A percentile compares a stretch with the other conserved stretches of the same genome.
Conservation (phyloP, 2,888 invertebrate genomes). For the Orthosia gracilis region DNA sequence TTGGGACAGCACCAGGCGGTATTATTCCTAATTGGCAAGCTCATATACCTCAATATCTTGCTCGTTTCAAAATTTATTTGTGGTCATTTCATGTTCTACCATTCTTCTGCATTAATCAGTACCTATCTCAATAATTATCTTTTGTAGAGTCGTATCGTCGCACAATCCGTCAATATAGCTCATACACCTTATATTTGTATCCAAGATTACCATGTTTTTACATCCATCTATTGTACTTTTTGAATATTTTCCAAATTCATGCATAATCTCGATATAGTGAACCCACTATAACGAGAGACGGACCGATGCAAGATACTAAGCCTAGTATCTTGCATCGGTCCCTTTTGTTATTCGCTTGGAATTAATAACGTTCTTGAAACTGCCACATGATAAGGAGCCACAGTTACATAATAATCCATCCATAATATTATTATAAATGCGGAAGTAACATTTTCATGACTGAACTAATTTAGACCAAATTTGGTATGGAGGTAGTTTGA, state of each 20-base stretch:
- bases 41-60: not conserved
- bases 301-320: no score
- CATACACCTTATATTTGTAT: no score
- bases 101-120: not conserved
- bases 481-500: no score
- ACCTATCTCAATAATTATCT: no score
- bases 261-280: not conserved
- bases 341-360: not conserved
- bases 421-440: no score
- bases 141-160: no score
- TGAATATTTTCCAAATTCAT: not conserved
- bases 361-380: not conserved
- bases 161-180: no score
- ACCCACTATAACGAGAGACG: no score
- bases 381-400: not conserved
- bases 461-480: no score
- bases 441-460: no score
- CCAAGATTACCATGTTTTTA: conserved; percentile 1
- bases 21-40: not conserved
- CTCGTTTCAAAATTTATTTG: not conserved
- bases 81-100: not conserved
- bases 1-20: no score
- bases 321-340: not conserved
- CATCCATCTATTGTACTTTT: not conserved
- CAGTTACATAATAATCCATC: not conserved